phyloP scores from a whole-genome alignment of 1,140 invertebrate species.

The Tyrophagus putrescentiae region DNA sequence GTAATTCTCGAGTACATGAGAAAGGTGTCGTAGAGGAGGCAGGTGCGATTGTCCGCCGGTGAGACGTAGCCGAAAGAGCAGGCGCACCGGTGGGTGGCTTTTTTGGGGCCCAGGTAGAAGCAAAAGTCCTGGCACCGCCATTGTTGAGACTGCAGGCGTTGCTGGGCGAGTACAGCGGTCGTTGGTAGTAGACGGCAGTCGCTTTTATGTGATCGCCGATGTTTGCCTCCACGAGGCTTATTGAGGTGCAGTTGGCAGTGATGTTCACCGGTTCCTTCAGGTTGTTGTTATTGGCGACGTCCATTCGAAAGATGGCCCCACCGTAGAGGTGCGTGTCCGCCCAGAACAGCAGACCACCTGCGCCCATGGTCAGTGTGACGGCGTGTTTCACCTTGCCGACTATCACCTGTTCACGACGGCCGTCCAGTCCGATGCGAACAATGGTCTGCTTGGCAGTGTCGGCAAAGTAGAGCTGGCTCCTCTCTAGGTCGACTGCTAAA shows the following conservation, averaged over 20 bases:
- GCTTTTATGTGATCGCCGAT: conserved; percentile 54
- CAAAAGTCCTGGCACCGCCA: conserved; percentile 66
- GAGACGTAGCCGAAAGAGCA: conserved; percentile 54
- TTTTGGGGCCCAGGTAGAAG: conserved; percentile 49
- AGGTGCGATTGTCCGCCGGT: conserved; percentile 44
- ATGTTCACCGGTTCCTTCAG: conserved; percentile 30
- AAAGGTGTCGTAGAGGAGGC: conserved; percentile 53
- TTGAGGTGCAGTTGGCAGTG: conserved; percentile 30
- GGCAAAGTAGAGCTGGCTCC: conserved; percentile 34
- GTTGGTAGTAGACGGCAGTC: conserved; percentile 41
- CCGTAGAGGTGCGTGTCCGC: conserved; percentile 41
- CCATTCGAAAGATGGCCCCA: conserved; percentile 49
- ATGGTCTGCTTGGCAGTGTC: conserved; percentile 36
- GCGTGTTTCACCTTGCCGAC: conserved; percentile 44
- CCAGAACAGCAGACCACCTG: conserved; percentile 38
- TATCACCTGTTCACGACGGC: conserved; percentile 54
- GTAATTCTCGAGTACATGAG: conserved; percentile 56
- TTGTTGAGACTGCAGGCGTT: conserved; percentile 49
- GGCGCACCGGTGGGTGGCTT: conserved; percentile 46
- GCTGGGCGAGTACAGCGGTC: conserved; percentile 27
- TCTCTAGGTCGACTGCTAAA: conserved; percentile 34
- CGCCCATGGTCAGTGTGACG: background rate
- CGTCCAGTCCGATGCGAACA: conserved; percentile 42
- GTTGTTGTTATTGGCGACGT: conserved; percentile 37
- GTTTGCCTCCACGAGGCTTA: conserved; percentile 41